Evolutionary conservation across 2,888 invertebrate species (phyloP), one percentile per base, ranked within the genome.

Genomic region (Linyphia triangularis): DNA sequence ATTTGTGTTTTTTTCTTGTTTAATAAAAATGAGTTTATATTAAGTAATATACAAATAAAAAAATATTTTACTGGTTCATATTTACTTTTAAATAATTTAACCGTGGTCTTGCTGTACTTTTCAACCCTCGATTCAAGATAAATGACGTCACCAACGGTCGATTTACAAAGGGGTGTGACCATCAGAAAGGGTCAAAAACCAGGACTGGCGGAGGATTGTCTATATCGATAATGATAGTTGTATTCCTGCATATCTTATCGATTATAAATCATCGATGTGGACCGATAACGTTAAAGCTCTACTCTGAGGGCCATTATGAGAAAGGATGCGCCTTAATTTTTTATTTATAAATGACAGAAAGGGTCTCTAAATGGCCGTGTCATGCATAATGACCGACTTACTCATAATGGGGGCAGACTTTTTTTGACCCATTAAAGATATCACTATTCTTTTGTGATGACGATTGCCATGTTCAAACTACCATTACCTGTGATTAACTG

Each of bases 161-260:
- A 77, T 77, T 22, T 9, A 33, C 22, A 77, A 63, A 77, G 61
- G 77, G 77, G 77, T 77, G 77, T 77, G 77, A 77, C 63, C 77
- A 37, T 37, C 26, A 9, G 22, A 77, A 77, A 77, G 77, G 63
- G 40, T 63, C 77, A n/a, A n/a, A n/a, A n/a, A n/a, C n/a, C n/a
- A 63, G n/a, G 22, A 72, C 43, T 40, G 61, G 40, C 61, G 63
- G 61, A 77, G 40, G 37, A 37, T 77, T 77, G 61, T 77, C 77
- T 77, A 51, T 51, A 63, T 63, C 77, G 26, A 24, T 77, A 77
- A 77, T 77, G 63, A 77, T 63, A 24, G 77, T 37, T 63, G 77
- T 28, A 37, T 63, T 77, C 37, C 61, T 63, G 77, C 63, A 63
- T 63, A 63, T 77, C 77, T 40, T 77, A 77, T 77, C 77, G 77